Conservation (phyloP, 2,888 invertebrate genomes). For the Lobophora halterata region DNA sequence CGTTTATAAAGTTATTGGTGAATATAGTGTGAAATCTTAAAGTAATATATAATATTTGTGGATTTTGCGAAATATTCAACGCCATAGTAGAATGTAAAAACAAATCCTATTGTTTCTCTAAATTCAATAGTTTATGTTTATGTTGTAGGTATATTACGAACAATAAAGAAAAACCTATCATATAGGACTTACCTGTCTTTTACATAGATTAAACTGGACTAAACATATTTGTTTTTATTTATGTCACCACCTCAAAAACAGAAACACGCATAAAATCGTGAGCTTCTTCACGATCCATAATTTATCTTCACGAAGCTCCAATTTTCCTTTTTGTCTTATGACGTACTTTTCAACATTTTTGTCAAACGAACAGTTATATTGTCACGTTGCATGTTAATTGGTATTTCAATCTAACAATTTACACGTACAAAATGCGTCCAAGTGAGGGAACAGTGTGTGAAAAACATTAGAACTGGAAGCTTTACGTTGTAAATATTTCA, state of each 20-base stretch:
- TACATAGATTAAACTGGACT: neutral
- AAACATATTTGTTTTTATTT: slow-evolving; percentile 3
- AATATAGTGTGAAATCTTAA: too few relatives aligned
- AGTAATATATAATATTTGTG: too few relatives aligned
- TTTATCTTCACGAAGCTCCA: slow-evolving; percentile 21
- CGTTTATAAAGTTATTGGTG: too few relatives aligned
- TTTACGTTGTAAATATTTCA: slow-evolving; percentile 33
- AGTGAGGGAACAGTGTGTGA: slow-evolving; percentile 51
- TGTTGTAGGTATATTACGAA: too few relatives aligned
- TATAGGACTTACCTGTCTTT: too few relatives aligned
- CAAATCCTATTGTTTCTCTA: too few relatives aligned
- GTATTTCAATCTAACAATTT: slow-evolving; percentile 57
- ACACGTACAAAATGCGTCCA: slow-evolving; percentile 39
- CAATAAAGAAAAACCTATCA: too few relatives aligned
- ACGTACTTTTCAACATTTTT: slow-evolving; percentile 29
- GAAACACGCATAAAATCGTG: slow-evolving; percentile 17
- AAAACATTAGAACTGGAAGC: slow-evolving; percentile 48
- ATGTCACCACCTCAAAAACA: slow-evolving; percentile 13
- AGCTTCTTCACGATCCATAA: too few relatives aligned
- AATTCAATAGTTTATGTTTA: too few relatives aligned
- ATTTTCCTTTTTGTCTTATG: slow-evolving; percentile 47
- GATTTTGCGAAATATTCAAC: too few relatives aligned
- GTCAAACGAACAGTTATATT: slow-evolving; percentile 57
- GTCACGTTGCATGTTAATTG: slow-evolving; percentile 68
- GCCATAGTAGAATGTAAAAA: too few relatives aligned